A percentile compares a stretch with the other conserved stretches of the same genome.
Conservation (phyloP, 1,140 invertebrate species). For the Battus philenor region DNA sequence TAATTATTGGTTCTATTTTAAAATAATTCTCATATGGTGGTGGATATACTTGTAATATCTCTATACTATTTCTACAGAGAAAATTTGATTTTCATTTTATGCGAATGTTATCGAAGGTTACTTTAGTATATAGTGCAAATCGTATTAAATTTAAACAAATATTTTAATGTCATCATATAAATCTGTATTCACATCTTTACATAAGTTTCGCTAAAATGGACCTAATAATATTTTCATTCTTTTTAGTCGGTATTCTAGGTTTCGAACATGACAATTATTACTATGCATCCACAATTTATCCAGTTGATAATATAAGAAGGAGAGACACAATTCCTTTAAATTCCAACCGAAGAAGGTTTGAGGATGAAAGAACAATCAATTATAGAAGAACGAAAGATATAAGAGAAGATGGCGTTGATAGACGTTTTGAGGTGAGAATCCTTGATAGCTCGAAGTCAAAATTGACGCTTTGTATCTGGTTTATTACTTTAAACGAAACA, state of each 20-base stretch:
- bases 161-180: too few species aligned
- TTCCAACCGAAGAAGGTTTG: neutral
- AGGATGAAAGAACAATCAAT: neutral
- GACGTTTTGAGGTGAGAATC: constrained; percentile 13
- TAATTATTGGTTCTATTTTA: too few species aligned
- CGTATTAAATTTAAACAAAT: too few species aligned
- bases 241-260: neutral
- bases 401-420: constrained; percentile 2
- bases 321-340: constrained; percentile 7
- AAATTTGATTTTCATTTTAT: too few species aligned
- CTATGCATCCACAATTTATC: neutral
- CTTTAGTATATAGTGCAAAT: too few species aligned
- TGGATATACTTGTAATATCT: too few species aligned
- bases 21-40: too few species aligned
- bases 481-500: too few species aligned
- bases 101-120: too few species aligned
- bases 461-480: too few species aligned
- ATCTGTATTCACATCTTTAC: neutral
- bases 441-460: too few species aligned
- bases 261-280: neutral
- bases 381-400: constrained; percentile 14
- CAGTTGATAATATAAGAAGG: constrained; percentile 8
- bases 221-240: neutral
- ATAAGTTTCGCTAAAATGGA: neutral
- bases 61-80: too few species aligned